Evolutionary conservation across 2,888 invertebrate genomes (phyloP).

Genomic region (Idaea biselata): DNA sequence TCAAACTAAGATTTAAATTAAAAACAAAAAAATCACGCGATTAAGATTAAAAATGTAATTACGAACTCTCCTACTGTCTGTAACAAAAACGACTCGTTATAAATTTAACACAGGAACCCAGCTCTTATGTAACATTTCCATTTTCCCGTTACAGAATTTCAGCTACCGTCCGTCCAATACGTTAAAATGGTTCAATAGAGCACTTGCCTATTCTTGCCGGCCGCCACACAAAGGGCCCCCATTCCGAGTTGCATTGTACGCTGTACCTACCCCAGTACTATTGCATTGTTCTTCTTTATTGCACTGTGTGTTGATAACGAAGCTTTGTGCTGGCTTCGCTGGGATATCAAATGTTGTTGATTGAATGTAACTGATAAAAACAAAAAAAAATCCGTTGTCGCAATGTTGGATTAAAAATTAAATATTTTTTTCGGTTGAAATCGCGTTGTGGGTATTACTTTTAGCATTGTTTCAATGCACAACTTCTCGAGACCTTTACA

Average conservation of each 20-base stretch:
- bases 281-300: slow-evolving; percentile 20
- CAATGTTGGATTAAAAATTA: too few species aligned
- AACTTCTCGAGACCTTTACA: too few species aligned
- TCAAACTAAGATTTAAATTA: too few species aligned
- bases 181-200: not conserved
- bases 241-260: slow-evolving; percentile 21
- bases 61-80: too few species aligned
- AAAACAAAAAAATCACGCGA: too few species aligned
- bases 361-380: not conserved
- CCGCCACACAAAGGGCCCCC: slow-evolving; percentile 22
- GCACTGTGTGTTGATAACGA: slow-evolving; percentile 20
- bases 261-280: slow-evolving; percentile 14
- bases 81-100: too few species aligned
- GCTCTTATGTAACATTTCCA: not conserved
- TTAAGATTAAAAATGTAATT: too few species aligned
- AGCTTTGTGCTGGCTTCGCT: slow-evolving; percentile 12
- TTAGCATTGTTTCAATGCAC: too few species aligned
- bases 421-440: too few species aligned
- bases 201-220: not conserved
- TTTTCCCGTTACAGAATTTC: not conserved
- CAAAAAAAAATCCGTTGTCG: too few species aligned
- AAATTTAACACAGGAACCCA: not conserved
- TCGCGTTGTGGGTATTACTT: too few species aligned
- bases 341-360: slow-evolving; percentile 12
- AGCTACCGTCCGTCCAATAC: not conserved